phyloP scores from a whole-genome alignment of 2,888 invertebrate species.

The Homarus gammarus region DNA sequence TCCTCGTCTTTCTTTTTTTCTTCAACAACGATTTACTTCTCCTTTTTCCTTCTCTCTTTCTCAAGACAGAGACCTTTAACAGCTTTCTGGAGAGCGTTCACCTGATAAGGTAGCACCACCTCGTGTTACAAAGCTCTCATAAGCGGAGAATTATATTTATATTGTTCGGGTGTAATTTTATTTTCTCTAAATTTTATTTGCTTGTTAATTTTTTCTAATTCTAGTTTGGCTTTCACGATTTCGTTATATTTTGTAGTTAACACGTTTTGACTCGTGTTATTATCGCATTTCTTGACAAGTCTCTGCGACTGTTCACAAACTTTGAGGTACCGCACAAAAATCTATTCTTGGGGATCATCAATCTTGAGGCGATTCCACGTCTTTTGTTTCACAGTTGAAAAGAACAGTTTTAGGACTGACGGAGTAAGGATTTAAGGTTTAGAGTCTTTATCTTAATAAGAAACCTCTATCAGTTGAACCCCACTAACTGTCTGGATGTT shows the following conservation, averaged over 20 bases:
- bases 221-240: not conserved
- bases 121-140: not conserved
- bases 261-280: not conserved
- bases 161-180: no score
- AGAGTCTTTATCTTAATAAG: not conserved
- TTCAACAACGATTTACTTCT: not conserved
- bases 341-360: not conserved
- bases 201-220: not conserved
- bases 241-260: not conserved
- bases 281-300: not conserved
- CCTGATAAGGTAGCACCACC: not conserved
- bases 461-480: not conserved
- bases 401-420: not conserved
- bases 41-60: no score
- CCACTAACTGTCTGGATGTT: not conserved
- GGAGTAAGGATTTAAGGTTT: not conserved
- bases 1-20: not conserved
- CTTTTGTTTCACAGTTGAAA: not conserved
- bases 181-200: not conserved
- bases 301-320: not conserved
- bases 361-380: not conserved
- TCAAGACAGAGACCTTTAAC: not conserved
- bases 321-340: not conserved
- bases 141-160: not conserved
- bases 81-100: not conserved